Evolutionary conservation across 2,888 invertebrate species (phyloP).

Genomic region (Nomada fabriciana): DNA sequence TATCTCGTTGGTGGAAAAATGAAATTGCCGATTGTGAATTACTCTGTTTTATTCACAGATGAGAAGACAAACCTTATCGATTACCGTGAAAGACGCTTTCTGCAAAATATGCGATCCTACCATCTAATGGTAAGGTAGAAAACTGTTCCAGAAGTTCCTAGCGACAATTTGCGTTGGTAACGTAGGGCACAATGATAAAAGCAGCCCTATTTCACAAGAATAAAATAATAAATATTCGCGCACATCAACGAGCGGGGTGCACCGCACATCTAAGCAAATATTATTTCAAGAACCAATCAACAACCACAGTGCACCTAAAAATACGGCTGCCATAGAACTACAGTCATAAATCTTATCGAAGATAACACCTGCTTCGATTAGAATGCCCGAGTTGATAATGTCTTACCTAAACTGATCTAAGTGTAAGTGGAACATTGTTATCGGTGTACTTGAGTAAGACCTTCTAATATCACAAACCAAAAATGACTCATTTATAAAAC

Average conservation of each 20-base stretch:
- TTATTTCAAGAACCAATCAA: too few species aligned
- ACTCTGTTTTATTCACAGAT: not conserved
- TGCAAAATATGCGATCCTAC: not conserved
- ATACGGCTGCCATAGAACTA: not conserved
- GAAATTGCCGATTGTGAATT: too few species aligned
- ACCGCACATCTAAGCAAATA: too few species aligned
- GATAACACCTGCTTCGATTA: not conserved
- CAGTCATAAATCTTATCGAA: not conserved
- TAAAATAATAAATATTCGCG: too few species aligned
- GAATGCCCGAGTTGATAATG: not conserved
- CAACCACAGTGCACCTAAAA: too few species aligned
- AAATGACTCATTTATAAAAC: too few species aligned
- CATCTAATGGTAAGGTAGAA: constrained; percentile 40
- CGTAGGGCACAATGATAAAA: not conserved
- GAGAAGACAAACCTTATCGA: not conserved
- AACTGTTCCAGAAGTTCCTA: constrained; percentile 9
- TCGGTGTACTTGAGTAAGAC: not conserved
- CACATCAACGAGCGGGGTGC: too few species aligned
- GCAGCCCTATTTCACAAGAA: too few species aligned
- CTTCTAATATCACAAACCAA: not conserved
- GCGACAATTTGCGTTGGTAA: not conserved
- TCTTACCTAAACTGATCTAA: not conserved
- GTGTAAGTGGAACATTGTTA: not conserved
- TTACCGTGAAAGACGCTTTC: not conserved
- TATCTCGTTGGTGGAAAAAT: too few species aligned